These are phyloP conservation scores for Lucilia sericata DNA, from an alignment of 1,140 invertebrate genomes.

Conservation along the genomic window DNA sequence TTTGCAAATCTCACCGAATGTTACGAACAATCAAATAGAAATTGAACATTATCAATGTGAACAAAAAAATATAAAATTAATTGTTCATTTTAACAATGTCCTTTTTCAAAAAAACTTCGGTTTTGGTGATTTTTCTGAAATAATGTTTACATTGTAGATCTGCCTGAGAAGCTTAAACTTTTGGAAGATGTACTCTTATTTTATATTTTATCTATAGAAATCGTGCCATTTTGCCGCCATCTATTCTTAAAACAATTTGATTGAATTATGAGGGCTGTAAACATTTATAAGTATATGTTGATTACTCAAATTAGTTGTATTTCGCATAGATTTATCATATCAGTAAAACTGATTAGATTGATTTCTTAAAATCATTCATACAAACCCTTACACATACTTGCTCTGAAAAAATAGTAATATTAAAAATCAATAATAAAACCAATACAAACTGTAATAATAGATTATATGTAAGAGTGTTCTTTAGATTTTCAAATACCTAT, in stretches of 20 bases:
- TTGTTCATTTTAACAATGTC: background rate
- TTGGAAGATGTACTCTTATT: background rate
- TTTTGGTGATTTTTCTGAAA: background rate
- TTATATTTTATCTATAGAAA: background rate
- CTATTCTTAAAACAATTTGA: background rate
- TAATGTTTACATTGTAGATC: background rate
- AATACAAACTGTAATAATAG: too few relatives aligned
- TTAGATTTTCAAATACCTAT: too few relatives aligned
- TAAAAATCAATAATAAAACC: too few relatives aligned
- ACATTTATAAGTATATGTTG: background rate
- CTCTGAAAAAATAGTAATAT: too few relatives aligned
- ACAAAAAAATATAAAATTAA: background rate
- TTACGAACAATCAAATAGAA: background rate
- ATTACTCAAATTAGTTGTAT: background rate
- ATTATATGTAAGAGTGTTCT: too few relatives aligned
- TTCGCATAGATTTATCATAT: background rate
- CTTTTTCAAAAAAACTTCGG: background rate
- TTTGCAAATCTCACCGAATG: background rate
- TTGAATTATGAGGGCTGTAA: background rate
- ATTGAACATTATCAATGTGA: background rate
- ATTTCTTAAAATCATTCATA: too few relatives aligned
- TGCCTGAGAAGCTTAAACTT: background rate
- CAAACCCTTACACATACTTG: too few relatives aligned
- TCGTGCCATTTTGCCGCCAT: constrained; percentile 33
- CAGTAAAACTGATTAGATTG: constrained; percentile 26